A percentile compares a stretch with the other conserved stretches of the same genome.
Evolutionary conservation across 2,113 vertebrate genomes (phyloP).

Genomic region (Rafetus swinhoei): DNA sequence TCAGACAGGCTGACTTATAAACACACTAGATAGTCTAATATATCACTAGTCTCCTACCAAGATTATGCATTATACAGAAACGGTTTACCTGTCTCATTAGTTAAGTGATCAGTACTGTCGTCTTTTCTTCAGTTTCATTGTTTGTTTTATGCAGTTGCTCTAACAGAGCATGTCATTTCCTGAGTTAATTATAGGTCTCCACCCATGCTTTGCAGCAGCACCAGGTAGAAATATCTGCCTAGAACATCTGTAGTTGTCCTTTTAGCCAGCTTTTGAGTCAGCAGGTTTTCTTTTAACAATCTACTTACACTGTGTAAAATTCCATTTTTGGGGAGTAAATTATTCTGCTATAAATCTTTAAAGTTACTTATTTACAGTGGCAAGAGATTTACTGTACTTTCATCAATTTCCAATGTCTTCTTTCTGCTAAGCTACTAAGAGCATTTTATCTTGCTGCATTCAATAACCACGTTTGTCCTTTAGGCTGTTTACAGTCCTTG

Average conservation of each 20-base stretch:
- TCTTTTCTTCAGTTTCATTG: neutral
- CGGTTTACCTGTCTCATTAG: conserved; percentile 53
- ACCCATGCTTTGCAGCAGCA: conserved; percentile 42
- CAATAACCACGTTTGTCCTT: neutral
- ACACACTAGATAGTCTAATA: neutral
- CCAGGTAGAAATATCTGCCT: conserved; percentile 31
- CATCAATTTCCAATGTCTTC: neutral
- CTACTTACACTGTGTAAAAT: conserved; percentile 11
- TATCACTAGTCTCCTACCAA: neutral
- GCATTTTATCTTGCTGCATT: neutral
- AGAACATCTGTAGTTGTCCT: conserved; percentile 56
- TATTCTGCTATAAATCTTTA: neutral
- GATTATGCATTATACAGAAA: conserved; percentile 10
- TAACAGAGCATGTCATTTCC: conserved; percentile 2
- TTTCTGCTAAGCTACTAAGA: neutral
- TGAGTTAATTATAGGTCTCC: conserved; percentile 32
- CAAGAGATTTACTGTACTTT: neutral
- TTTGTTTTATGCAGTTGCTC: neutral
- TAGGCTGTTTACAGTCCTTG: neutral
- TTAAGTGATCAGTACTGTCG: neutral
- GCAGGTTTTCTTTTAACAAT: conserved; percentile 32
- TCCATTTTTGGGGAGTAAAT: neutral
- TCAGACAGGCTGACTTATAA: neutral
- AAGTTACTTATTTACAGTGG: neutral
- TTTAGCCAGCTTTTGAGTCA: conserved; percentile 61